phyloP scores from a whole-genome alignment of 2,888 invertebrate species.

The Cinara cedri region DNA sequence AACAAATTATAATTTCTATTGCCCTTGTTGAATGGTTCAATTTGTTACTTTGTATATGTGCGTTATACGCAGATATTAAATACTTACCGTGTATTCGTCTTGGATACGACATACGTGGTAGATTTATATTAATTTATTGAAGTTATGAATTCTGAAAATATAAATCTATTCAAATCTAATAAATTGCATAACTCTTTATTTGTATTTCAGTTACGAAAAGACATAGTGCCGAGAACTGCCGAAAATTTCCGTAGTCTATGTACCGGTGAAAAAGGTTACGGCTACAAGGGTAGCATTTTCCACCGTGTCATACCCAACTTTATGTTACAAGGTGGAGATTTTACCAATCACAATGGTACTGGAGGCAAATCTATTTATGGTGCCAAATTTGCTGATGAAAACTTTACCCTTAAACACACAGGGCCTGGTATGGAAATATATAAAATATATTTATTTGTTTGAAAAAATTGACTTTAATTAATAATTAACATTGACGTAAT shows the following conservation, averaged over 20 bases:
- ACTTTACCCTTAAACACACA: conserved; percentile 93
- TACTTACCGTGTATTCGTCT: too few relatives aligned
- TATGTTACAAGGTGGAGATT: conserved; percentile 97
- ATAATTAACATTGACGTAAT: too few relatives aligned
- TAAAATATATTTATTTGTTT: neutral
- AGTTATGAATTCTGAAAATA: too few relatives aligned
- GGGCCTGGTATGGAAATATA: conserved; percentile 71
- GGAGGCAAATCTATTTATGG: conserved; percentile 98
- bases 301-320: conserved; percentile 97
- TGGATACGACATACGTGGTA: too few relatives aligned
- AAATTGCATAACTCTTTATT: neutral
- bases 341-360: conserved; percentile 87
- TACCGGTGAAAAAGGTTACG: conserved; percentile 93
- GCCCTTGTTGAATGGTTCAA: too few relatives aligned
- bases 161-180: neutral
- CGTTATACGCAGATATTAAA: too few relatives aligned
- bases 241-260: conserved; percentile 97
- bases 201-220: conserved; percentile 76
- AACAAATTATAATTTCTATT: too few relatives aligned
- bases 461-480: neutral
- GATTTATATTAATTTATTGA: too few relatives aligned
- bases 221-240: conserved; percentile 92
- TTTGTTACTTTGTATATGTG: too few relatives aligned
- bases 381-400: conserved; percentile 93
- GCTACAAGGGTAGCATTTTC: conserved; percentile 91